A percentile compares a stretch with the other conserved stretches of the same genome.
phyloP scores from a whole-genome alignment of 2,888 invertebrate species.

The Polietes domitor region DNA sequence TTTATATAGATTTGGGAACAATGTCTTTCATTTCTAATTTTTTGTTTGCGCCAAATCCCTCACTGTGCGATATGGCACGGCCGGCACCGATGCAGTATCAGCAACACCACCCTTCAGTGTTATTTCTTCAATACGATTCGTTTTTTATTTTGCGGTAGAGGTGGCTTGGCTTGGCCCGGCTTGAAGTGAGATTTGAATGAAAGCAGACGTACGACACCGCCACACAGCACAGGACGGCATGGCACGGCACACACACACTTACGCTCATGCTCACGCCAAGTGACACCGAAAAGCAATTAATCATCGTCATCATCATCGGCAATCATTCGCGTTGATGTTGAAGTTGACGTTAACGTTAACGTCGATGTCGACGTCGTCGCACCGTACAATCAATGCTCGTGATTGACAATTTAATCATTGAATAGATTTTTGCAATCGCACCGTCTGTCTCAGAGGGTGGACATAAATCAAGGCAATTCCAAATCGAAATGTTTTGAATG shows the following conservation, averaged over 20 bases:
- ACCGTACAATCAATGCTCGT: conserved; percentile 34
- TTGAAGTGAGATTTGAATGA: conserved; percentile 37
- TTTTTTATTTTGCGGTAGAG: background rate
- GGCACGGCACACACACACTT: too few species aligned
- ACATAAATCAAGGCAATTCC: conserved; percentile 33
- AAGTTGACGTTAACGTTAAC: conserved; percentile 1
- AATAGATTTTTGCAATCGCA: conserved; percentile 51
- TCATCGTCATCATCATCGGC: conserved; percentile 62
- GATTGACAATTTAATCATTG: conserved; percentile 67
- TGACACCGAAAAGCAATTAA: conserved; percentile 68
- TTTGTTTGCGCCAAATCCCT: background rate
- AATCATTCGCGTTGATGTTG: background rate
- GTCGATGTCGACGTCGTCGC: conserved; percentile 27
- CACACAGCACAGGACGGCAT: background rate
- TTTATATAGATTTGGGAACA: too few species aligned
- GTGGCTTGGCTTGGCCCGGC: conserved; percentile 5
- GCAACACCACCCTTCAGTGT: conserved; percentile 31
- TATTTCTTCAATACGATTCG: conserved; percentile 9
- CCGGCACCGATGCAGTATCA: conserved; percentile 2
- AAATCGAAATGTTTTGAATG: background rate
- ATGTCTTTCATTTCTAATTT: too few species aligned
- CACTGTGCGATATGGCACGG: conserved; percentile 26
- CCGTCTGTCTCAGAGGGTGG: conserved; percentile 4
- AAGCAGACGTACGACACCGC: conserved; percentile 59
- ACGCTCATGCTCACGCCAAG: conserved; percentile 24